These are phyloP conservation scores for Brenthis daphne DNA, from an alignment of 2,888 invertebrate species.

Conservation along the genomic window DNA sequence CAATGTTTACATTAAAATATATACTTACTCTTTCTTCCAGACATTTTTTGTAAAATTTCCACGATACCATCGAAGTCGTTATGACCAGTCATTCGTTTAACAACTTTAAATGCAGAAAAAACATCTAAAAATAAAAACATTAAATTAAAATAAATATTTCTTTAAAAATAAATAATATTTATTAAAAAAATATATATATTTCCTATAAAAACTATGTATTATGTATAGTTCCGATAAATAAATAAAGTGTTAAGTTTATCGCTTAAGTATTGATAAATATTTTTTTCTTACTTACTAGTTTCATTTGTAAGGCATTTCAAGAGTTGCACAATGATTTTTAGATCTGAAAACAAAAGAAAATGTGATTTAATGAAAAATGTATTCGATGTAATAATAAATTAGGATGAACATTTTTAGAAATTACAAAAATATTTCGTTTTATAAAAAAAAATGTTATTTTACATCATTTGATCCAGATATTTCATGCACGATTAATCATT, in stretches of 20 bases:
- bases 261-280: no score
- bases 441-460: no score
- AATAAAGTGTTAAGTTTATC: neutral
- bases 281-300: slow-evolving; percentile 46
- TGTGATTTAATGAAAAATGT: neutral
- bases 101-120: slow-evolving; percentile 17
- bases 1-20: neutral
- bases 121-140: slow-evolving; percentile 21
- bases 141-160: no score
- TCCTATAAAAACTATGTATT: no score
- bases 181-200: no score
- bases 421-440: neutral
- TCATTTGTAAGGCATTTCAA: slow-evolving; percentile 55
- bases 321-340: slow-evolving; percentile 48
- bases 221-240: neutral
- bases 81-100: slow-evolving; percentile 26
- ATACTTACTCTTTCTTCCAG: slow-evolving; percentile 31
- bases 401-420: neutral
- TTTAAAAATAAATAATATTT: no score
- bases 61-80: slow-evolving; percentile 27
- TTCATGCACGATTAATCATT: no score
- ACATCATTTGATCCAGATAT: no score
- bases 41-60: slow-evolving; percentile 29
- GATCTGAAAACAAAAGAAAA: slow-evolving; percentile 46
- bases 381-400: no score